phyloP scores from a whole-genome alignment of 2,888 invertebrate species.

The Heterodera filipjevi region DNA sequence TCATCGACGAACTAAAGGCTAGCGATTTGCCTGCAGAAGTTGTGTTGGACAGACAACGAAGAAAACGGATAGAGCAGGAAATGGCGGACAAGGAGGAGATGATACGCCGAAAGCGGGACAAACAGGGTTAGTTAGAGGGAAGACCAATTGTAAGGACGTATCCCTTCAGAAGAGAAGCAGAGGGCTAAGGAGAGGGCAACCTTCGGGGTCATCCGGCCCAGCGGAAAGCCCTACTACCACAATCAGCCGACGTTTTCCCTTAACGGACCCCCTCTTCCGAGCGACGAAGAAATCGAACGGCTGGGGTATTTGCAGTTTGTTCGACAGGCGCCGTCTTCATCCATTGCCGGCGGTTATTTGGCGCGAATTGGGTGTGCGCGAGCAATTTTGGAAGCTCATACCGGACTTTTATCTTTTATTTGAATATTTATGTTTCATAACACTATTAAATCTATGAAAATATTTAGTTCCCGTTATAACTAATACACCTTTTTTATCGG shows the following conservation, averaged over 20 bases:
- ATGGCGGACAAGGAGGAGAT: conserved; percentile 66
- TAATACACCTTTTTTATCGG: background rate
- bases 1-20: conserved; percentile 93
- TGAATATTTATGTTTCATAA: background rate
- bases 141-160: background rate
- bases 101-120: conserved; percentile 71
- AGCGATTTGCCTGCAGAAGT: conserved; percentile 84
- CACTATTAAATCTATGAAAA: background rate
- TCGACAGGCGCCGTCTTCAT: conserved; percentile 40
- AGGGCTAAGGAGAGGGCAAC: conserved; percentile 69
- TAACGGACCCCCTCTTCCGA: conserved; percentile 68
- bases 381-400: conserved; percentile 56
- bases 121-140: conserved; percentile 26
- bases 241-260: conserved; percentile 37
- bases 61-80: conserved; percentile 70
- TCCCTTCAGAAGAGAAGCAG: conserved; percentile 37
- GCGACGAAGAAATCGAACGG: conserved; percentile 71
- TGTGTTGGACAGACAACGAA: conserved; percentile 71
- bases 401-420: conserved; percentile 40
- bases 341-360: conserved; percentile 58
- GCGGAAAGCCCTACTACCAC: conserved; percentile 76
- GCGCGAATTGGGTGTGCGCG: conserved; percentile 51
- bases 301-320: conserved; percentile 52
- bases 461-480: no score
- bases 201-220: conserved; percentile 75